These are phyloP conservation scores for Neoscelio sp. DNA, from an alignment of 2,888 invertebrate genomes.

Conservation along the genomic window DNA sequence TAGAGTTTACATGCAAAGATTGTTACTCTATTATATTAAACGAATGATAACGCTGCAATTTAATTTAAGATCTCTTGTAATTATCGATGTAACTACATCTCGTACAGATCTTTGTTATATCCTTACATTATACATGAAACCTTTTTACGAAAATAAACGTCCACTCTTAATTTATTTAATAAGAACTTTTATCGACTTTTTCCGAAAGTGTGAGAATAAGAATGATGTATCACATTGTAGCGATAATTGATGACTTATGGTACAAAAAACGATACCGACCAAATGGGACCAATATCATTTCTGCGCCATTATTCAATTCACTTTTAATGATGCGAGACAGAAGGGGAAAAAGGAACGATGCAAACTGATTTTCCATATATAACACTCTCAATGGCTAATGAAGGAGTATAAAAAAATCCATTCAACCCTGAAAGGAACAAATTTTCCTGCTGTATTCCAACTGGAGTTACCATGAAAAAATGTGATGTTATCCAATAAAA, in stretches of 20 bases:
- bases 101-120: too few relatives aligned
- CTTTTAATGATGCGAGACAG: background rate
- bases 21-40: too few relatives aligned
- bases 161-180: too few relatives aligned
- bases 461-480: background rate
- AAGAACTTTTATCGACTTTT: background rate
- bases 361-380: constrained; percentile 7
- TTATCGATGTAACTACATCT: too few relatives aligned
- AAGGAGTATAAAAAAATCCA: constrained; percentile 1
- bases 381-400: background rate
- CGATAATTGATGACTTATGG: background rate
- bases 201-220: background rate
- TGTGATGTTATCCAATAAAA: background rate
- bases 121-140: background rate
- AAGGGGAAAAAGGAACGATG: background rate
- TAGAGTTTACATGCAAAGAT: background rate
- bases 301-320: background rate
- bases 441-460: background rate
- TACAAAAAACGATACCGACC: background rate
- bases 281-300: background rate
- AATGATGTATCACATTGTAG: background rate
- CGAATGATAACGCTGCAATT: too few relatives aligned
- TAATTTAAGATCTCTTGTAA: too few relatives aligned
- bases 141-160: too few relatives aligned
- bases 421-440: constrained; percentile 1